Base-by-base conservation (phyloP, 1,140 invertebrate species). In the Micrasema longulum region DNA sequence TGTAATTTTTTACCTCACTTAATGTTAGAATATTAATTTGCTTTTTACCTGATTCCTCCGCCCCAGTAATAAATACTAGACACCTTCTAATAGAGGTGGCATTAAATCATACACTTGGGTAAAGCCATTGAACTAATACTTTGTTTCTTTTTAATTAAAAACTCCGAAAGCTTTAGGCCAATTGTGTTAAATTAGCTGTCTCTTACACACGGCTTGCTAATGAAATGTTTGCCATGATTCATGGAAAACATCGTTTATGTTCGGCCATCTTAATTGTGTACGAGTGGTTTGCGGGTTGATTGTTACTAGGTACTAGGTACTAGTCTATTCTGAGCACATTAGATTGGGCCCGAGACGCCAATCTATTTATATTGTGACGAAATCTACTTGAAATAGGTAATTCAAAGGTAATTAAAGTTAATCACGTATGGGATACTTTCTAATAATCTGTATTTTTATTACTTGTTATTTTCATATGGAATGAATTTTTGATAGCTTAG, bases 161-260 rank as follows among this genome's bases (percentile, higher is more conserved):
- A 16, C 23, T 4, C 31, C 16, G 11, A 35, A 36, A 10, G 26
- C 26, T 57, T 38, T 18, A 9, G 50, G 22, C 53, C n/a, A 23
- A 57, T 57, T 57, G 53, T 38, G 31, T 31, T 57, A 57, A 57
- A 57, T 57, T 57, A 57, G 53, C 31, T 7, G 53, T 57, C 31
- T 38, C 31, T 16, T 7, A 36, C 26, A 16, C 53, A 35, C 53
- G 31, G 20, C 26, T 31, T 35, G 26, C 20, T 16, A 57, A 36
- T 38, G 26, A 53, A 36, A 55, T 55, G 52, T 55, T 55, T 57
- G 31, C 31, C 31, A 57, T 35, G 53, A 57, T 36, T 57, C 53
- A 57, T 57, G 26, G 6, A 57, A 57, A 57, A 35, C 12, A 57
- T 36, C 53, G 9, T 14, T 35, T 14, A 57, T n/a, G 53, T 57